phyloP scores from a whole-genome alignment of 2,113 vertebrate species.

The Pampusana beccarii region DNA sequence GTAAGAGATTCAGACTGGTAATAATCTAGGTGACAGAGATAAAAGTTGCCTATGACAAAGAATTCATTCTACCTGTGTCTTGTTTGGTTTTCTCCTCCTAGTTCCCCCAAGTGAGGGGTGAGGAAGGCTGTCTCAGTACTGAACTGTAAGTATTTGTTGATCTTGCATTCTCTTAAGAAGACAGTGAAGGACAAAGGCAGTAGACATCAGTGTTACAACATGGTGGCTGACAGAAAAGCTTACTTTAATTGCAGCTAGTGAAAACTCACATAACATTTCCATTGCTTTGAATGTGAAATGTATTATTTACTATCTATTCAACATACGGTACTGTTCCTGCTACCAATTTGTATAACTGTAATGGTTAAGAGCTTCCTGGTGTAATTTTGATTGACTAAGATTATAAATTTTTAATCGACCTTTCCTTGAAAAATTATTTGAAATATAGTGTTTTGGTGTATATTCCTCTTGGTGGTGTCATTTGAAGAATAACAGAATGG shows the following conservation, averaged over 20 bases:
- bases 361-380: background rate
- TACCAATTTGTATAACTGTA: background rate
- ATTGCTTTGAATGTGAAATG: background rate
- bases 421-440: background rate
- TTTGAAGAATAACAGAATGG: background rate
- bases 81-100: conserved; percentile 50
- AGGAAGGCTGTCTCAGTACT: conserved; percentile 70
- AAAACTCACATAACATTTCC: background rate
- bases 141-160: conserved; percentile 74
- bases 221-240: background rate
- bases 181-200: background rate
- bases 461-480: background rate
- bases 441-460: background rate
- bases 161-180: background rate
- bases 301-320: background rate
- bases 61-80: background rate
- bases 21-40: background rate
- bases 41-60: background rate
- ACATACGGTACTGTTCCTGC: background rate
- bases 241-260: background rate
- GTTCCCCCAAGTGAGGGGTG: conserved; percentile 63
- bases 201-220: background rate
- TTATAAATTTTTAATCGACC: background rate
- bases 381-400: background rate
- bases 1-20: background rate